These are phyloP conservation scores for Pungitius pungitius DNA, from an alignment of 2,113 vertebrate genomes.

Conservation along the genomic window DNA sequence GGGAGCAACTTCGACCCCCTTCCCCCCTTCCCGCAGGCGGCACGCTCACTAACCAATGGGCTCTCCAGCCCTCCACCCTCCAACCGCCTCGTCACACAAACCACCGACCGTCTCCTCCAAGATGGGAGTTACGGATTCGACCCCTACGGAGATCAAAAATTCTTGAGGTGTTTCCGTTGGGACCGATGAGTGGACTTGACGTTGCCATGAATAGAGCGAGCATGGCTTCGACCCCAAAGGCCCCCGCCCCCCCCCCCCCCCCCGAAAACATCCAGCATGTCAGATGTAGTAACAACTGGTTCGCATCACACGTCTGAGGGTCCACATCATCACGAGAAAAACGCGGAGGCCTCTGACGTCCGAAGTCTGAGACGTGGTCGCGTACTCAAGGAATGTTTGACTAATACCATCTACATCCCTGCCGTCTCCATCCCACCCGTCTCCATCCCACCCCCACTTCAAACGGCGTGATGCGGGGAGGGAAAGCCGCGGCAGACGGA, in stretches of 20 bases:
- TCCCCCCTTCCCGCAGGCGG: conserved; percentile 15
- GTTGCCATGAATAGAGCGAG: background rate
- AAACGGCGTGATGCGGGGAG: conserved; percentile 50
- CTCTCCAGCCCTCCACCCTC: conserved; percentile 34
- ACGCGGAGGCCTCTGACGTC: background rate
- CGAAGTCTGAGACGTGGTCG: conserved; percentile 6
- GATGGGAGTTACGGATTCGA: background rate
- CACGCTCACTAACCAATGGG: conserved; percentile 8
- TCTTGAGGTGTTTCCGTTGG: background rate
- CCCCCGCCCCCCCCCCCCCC: too few relatives aligned
- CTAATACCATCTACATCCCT: conserved; percentile 11
- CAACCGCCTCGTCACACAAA: conserved; percentile 34
- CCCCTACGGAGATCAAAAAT: background rate
- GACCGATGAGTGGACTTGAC: background rate
- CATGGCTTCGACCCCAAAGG: background rate
- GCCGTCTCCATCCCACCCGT: too few relatives aligned
- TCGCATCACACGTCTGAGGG: background rate
- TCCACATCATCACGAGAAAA: conserved; percentile 3
- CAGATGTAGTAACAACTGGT: background rate
- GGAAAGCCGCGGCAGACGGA: conserved; percentile 13
- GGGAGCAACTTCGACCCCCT: conserved; percentile 29
- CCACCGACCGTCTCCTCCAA: conserved; percentile 22
- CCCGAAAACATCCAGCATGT: background rate
- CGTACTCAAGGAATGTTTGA: conserved; percentile 8
- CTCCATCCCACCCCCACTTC: too few relatives aligned